A percentile compares a stretch with the other conserved stretches of the same genome.
Evolutionary conservation across 2,113 vertebrate species (phyloP).

Genomic region (Indicator indicator): DNA sequence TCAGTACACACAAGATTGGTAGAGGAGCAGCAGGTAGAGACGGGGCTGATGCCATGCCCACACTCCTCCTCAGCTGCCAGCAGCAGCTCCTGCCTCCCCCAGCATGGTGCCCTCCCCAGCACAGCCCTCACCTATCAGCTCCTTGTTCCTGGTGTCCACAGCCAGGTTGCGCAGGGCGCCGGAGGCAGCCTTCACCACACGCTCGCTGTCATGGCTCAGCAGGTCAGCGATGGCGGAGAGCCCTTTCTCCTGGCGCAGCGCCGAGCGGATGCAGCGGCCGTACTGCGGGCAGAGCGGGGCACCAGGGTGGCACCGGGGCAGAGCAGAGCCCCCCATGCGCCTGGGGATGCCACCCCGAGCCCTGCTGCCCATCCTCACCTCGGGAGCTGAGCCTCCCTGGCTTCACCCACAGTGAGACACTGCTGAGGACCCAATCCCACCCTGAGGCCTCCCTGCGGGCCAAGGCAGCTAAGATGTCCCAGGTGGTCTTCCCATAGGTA

Average conservation of each 20-base stretch:
- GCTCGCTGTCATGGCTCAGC: conserved; percentile 85
- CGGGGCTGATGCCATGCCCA: too few species aligned
- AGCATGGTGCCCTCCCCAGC: rapidly evolving
- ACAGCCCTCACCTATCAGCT: conserved; percentile 86
- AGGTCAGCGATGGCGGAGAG: conserved; percentile 90
- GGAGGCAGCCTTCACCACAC: conserved; percentile 92
- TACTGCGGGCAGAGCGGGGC: conserved; percentile 75
- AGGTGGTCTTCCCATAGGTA: not conserved
- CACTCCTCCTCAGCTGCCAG: not conserved
- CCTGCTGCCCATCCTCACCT: not conserved
- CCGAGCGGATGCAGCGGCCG: conserved; percentile 87
- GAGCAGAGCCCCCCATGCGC: rapidly evolving
- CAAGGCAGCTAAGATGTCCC: not conserved
- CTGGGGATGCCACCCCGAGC: rapidly evolving
- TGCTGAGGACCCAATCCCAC: not conserved
- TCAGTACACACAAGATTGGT: not conserved
- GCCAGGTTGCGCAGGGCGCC: conserved; percentile 95
- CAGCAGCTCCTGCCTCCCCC: not conserved
- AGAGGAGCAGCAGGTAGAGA: too few species aligned
- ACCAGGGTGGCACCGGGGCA: not conserved
- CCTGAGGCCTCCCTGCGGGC: not conserved
- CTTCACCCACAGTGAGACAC: not conserved
- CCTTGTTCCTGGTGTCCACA: conserved; percentile 89
- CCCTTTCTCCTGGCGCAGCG: conserved; percentile 90
- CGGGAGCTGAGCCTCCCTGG: too few species aligned